These are phyloP conservation scores for Nomada fucata DNA, from an alignment of 2,888 invertebrate species.

Conservation along the genomic window DNA sequence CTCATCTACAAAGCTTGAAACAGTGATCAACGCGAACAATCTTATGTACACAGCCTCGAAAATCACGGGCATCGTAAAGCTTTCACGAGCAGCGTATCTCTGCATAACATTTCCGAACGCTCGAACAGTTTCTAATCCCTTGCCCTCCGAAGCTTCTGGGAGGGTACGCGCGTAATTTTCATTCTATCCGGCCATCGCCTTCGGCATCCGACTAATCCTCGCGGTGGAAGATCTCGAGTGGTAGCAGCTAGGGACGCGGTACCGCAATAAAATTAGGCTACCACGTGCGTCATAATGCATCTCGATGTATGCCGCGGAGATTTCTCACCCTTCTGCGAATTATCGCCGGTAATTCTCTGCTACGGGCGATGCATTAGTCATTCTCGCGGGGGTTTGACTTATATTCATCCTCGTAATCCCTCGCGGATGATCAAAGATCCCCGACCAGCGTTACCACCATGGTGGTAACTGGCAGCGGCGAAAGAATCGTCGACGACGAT, in stretches of 20 bases:
- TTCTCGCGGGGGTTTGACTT: conserved; percentile 65
- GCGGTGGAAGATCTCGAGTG: conserved; percentile 40
- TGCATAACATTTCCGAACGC: conserved; percentile 8
- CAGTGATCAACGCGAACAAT: conserved; percentile 1
- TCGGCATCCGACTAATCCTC: conserved; percentile 44
- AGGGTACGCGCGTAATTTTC: conserved; percentile 32
- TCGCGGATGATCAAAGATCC: conserved; percentile 66
- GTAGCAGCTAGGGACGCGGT: conserved; percentile 11
- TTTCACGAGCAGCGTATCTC: not conserved
- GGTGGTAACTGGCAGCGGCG: conserved; percentile 8
- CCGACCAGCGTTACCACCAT: conserved; percentile 34
- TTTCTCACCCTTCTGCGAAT: conserved; percentile 59
- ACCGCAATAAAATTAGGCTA: conserved; percentile 70
- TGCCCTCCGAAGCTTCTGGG: not conserved
- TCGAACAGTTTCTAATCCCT: conserved; percentile 36
- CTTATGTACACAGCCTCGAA: not conserved
- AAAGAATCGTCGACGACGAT: conserved; percentile 23
- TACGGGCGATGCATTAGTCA: conserved; percentile 68
- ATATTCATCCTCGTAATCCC: conserved; percentile 69
- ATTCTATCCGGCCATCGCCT: conserved; percentile 2
- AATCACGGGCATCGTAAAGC: conserved; percentile 4
- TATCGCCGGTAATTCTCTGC: conserved; percentile 64
- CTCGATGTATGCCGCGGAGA: conserved; percentile 38
- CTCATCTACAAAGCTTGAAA: conserved; percentile 1
- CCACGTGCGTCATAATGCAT: conserved; percentile 62